Evolutionary conservation across 1,140 invertebrate genomes (phyloP), one percentile per base, ranked within the genome.

Genomic region (Episyrphus balteatus): DNA sequence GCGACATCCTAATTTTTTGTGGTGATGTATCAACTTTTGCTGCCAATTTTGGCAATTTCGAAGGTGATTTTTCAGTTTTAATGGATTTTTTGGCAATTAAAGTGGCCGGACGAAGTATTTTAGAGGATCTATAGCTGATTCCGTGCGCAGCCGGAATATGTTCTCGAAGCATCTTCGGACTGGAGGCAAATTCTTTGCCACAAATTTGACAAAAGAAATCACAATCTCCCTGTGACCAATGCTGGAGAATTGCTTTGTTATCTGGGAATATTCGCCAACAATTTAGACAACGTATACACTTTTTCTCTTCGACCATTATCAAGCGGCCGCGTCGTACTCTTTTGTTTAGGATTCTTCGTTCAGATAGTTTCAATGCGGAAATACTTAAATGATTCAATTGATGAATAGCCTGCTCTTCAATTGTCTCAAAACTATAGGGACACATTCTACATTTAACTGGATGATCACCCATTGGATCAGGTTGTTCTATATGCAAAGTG

Each of bases 131-230:
- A 37, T 50, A 54, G 32, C 39, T 51, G 1, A 54, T 47, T 5
- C 50, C 52, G 41, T 54, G 52, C n/a, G 12, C 47, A n/a, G 5
- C 41, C 10, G 33, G 40, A 15, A 54, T 18, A 46, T 54, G 53
- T 26, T 51, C 37, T 13, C 45, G 18, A 5, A 54, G 26, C 32
- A 47, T 13, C 19, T 47, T 51, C 15, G 50, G 50, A 17, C 43
- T 42, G 10, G 44, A 15, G 12, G 44, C 31, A 45, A 42, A 54
- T 18, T 51, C 50, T 44, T 51, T 39, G 2, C 48, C 50, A 42
- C 53, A 54, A 19, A 54, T 47, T 5, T 12, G 41, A 43, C 53
- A 54, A 40, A 45, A 54, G 32, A 50, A 54, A n/a, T 49, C 31
- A 40, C 53, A 54, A 12, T 49, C 44, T 32, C 38, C 42, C 0